Base-by-base conservation (phyloP, 2,888 invertebrate genomes). In the Leptinotarsa peninsularis region DNA sequence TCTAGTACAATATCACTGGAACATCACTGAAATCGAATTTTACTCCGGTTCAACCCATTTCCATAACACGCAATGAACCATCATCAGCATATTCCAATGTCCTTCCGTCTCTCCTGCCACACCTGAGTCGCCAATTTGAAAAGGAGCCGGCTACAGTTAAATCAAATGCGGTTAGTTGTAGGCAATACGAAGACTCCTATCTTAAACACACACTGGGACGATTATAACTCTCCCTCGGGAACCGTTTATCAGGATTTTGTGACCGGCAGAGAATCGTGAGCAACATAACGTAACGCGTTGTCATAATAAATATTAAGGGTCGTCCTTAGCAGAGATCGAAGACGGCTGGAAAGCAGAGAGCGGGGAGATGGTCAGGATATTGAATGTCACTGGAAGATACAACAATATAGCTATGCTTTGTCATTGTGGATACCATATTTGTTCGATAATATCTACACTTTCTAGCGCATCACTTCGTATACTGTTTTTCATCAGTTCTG, bases 241-340 rank as follows among this genome's bases (percentile, higher is more conserved):
- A 15, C 78, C 69, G 81, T 81, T 80, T 82, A 79, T 82, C 80
- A 82, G 77, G 81, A 79, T 82, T 79, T 73, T 76, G 72, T 81
- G 79, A 70, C 81, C 79, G 76, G 72, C 71, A 76, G 75, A 66
- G 63, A 73, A 75, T 75, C 73, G 69, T 67, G 73, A 60, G 77
- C 66, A 66, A 77, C 69, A 77, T 72, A 75, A 71, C 67, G 50
- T 73, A 75, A 67, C 75, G 60, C 23, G 63, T 33, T 63, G 63
- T 63, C 63, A 63, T 63, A 63, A 63, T 63, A 63, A 63, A 63
- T 63, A 63, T 63, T 63, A 63, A 43, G 63, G 33, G 33, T 17
- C 63, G 43, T 27, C 33, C 33, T 63, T 63, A 63, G 10, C 3
- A 10, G 10, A 17, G 33, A 63, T 63, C 63, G 63, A 43, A 18